Percentiles rank a stretch among this genome's conserved stretches.
Conservation (phyloP, 1,140 invertebrate genomes). For the Ditylenchus dipsaci region DNA sequence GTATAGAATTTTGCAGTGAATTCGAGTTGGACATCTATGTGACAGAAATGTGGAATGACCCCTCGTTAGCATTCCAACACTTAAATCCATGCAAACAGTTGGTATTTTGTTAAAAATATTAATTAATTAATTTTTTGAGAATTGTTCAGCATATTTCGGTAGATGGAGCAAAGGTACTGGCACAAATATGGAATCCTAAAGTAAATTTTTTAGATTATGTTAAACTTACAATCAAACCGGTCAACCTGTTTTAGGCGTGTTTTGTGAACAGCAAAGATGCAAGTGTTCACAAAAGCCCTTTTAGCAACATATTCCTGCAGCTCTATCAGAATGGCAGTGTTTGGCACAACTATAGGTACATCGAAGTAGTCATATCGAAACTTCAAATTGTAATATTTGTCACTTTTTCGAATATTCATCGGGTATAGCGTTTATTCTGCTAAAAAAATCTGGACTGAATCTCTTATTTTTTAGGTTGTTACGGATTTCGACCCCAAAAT, state of each 20-base stretch:
- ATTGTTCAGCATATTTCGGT: conserved; percentile 53
- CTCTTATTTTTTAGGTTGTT: too few species aligned
- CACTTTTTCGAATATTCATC: conserved; percentile 3
- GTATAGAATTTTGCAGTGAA: conserved; percentile 38
- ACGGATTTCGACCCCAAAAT: too few species aligned
- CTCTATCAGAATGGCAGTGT: conserved; percentile 50
- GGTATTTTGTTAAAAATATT: not conserved
- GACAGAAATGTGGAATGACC: conserved; percentile 57
- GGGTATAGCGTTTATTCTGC: too few species aligned
- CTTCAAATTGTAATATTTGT: not conserved
- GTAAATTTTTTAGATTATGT: not conserved
- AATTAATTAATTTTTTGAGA: not conserved
- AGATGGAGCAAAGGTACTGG: conserved; percentile 52
- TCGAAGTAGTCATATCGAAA: too few species aligned
- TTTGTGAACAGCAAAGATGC: conserved; percentile 57
- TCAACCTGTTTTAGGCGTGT: conserved; percentile 30
- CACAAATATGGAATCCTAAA: conserved; percentile 56
- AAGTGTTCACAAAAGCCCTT: conserved; percentile 49
- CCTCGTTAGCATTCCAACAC: conserved; percentile 51
- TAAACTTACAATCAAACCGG: not conserved
- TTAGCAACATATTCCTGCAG: conserved; percentile 57
- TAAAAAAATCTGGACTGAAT: too few species aligned
- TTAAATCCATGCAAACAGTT: conserved; percentile 58
- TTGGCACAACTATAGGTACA: conserved; percentile 52
- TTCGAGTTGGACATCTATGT: conserved; percentile 58